These are phyloP conservation scores for Tragopan temminckii DNA, from an alignment of 2,797 vertebrate species.

Conservation along the genomic window DNA sequence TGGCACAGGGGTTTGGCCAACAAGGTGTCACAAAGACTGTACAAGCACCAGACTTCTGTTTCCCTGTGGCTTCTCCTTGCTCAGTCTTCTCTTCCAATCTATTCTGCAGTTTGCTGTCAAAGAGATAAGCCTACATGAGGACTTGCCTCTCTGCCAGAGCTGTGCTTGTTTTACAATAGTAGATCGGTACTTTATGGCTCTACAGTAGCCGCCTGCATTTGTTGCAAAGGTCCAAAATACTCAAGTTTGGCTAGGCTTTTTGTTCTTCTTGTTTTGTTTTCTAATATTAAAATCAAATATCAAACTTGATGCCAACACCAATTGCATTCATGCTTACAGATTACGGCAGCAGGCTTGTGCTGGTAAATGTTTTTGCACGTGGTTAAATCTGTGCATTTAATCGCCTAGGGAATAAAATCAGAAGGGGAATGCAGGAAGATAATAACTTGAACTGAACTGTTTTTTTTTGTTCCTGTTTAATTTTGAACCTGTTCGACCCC, in stretches of 20 bases:
- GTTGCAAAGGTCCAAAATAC: conserved; percentile 16
- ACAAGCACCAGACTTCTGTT: neutral
- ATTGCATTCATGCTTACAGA: conserved; percentile 36
- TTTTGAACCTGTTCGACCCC: conserved; percentile 20
- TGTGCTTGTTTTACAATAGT: neutral
- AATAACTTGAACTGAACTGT: conserved; percentile 25
- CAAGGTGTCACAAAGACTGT: neutral
- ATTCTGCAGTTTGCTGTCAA: neutral
- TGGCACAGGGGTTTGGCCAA: neutral
- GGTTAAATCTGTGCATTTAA: conserved; percentile 21
- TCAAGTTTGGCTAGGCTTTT: neutral
- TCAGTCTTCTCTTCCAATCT: neutral
- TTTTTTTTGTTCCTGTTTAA: conserved; percentile 36
- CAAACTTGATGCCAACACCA: conserved; percentile 26
- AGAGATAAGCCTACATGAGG: fast-evolving
- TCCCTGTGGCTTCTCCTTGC: neutral
- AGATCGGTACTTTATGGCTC: conserved; percentile 14
- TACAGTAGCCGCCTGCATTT: conserved; percentile 21
- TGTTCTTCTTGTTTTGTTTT: neutral
- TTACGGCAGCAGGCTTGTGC: conserved; percentile 3
- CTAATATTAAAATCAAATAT: neutral
- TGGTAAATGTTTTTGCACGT: conserved; percentile 40
- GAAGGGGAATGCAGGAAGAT: neutral
- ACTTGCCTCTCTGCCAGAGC: conserved; percentile 25
- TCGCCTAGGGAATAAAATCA: conserved; percentile 28